Base-by-base conservation (phyloP, 2,113 vertebrate genomes). In the Saccopteryx bilineata region DNA sequence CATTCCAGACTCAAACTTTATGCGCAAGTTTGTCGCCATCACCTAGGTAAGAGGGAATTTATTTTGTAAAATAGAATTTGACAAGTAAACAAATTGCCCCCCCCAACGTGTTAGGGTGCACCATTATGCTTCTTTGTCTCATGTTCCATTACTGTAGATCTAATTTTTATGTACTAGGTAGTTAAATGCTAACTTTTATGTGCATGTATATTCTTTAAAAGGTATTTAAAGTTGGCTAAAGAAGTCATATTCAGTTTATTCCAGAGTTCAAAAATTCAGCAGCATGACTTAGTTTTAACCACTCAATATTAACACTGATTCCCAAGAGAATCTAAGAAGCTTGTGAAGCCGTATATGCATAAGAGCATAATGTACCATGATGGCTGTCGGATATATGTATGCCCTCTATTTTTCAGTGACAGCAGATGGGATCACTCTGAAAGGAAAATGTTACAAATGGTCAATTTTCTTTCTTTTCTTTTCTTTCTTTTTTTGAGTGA, bases 1-100 rank as follows among this genome's bases (percentile, higher is more conserved):
- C 99, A 99, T 98, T 99, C 98, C 98, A 99, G 99, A 98, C 99
- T 99, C 83, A 99, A 99, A 98, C 99, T 99, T 28, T 99, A 99
- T 1, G 99, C 99, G 21, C 99, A 99, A 96, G 98, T 99, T 95
- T 99, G 99, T 98, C 99, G 99, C 95, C 99, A 99, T 96, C 99
- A 99, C 97, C 98, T 99, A 72, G 99, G 99, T 99, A 96, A 99
- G 97, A 63, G n/a, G 33, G 28, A 9, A 69, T 31, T 28, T 58
- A 63, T 39, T 61, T 69, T 33, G 19, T 18, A 24, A 18, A 81
- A 68, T 74, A 69, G 68, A 86, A 61, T 24, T 76, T 48, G 54
- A 60, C 60, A 75, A 23, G 21, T 60, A 52, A 87, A 58, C 19
- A 78, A 2, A 52, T 60, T 50, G 8, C 19, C 50, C 5, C 12